Base-by-base conservation (phyloP, 1,140 invertebrate genomes). In the Harpegnathos saltator region DNA sequence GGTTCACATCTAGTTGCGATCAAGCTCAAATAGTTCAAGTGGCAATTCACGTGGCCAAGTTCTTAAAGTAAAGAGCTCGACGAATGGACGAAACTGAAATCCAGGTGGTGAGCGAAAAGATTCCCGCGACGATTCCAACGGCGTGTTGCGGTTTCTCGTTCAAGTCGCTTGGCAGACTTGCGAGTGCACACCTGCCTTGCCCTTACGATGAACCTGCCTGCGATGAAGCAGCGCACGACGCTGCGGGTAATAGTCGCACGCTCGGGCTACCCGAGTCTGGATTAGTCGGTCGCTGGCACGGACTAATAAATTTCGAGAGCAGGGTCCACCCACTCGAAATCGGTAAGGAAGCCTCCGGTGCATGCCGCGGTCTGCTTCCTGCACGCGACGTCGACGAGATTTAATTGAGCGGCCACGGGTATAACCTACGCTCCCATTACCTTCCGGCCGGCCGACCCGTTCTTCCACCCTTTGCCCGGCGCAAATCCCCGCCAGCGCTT, bases 311-410 rank as follows among this genome's bases (percentile, higher is more conserved):
- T 90, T 88, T 87, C 61, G 59, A 72, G 81, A 83, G 85, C 85
- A 54, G 84, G 84, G 84, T 77, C 84, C 84, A 89, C 88, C 88
- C 87, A 88, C 84, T 89, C 75, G 88, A 89, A 89, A 88, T 89
- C 88, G 88, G 81, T 89, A 89, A 89, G 87, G 88, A 89, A 89
- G 81, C 87, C 84, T 89, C 88, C 81, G 81, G 86, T 89, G 87
- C 87, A 89, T 63, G 86, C 87, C 81, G 87, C 86, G 38, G 72
- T 52, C 44, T 71, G 87, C 84, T 89, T 89, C 87, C 88, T 89
- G 88, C 88, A 89, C 88, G 87, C 88, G 88, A 89, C 88, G 88
- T 89, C 88, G 75, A 89, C 88, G 88, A 89, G 88, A 89, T 89
- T 89, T 89, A 89, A 89, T 89, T 89, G 88, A 89, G 77, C 88